Evolutionary conservation across 2,888 invertebrate species (phyloP), one percentile per base, ranked within the genome.

Genomic region (Marasmarcha lunaedactyla): DNA sequence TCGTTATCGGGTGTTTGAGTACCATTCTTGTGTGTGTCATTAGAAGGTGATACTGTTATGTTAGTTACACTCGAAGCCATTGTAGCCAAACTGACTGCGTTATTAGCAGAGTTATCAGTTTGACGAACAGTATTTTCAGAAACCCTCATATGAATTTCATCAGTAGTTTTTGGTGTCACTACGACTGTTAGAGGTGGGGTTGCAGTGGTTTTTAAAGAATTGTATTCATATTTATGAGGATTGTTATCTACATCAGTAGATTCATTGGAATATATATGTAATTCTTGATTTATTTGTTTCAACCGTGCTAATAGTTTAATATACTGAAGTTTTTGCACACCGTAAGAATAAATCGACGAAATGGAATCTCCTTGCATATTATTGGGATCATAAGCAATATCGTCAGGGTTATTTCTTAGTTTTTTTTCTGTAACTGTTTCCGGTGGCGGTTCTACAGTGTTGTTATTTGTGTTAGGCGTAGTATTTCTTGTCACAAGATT

Each of bases 361-460:
- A 68, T 69, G 11, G 73, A 58, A 59, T 83, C 81, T 40, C 62
- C 56, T 62, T 81, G 83, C 83, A 81, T 81, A 35, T 68, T 54
- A 43, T 70, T 60, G 14, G 81, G 81, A 14, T 73, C 69, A 44
- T 81, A 81, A 38, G 72, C 81, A 41, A 81, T 63, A 1, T 54
- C 44, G 26, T 60, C 43, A 38, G 20, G 5, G 36, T 40, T 43
- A 20, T 47, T 42, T 20, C 48, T 48, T 30, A 41, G 42, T 44
- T 43, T 40, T 49, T 55, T 52, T 33, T 54, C 46, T 43, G 42
- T 37, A 35, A 46, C 30, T 15, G 59, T 40, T 52, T 68, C 63
- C 13, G 45, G 44, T 36, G 68, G 67, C 42, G 50, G 43, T 30
- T 70, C 63, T 25, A 54, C 42, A 36, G 39, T 42, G 15, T 41